Conservation (phyloP, 2,797 vertebrate species). For the Coccyzus lansbergi region DNA sequence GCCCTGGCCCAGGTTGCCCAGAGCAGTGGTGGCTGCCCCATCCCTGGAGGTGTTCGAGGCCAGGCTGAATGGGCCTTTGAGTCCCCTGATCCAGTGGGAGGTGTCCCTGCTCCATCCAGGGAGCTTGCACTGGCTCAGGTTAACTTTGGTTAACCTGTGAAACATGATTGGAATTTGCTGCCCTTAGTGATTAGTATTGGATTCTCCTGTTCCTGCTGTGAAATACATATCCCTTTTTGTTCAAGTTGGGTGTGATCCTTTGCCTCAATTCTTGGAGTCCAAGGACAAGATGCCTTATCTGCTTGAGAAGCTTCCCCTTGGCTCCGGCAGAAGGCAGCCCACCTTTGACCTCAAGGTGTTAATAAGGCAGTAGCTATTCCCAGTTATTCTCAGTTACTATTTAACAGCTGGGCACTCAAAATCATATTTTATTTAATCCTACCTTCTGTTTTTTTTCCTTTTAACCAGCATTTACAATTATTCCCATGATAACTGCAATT, state of each 20-base stretch:
- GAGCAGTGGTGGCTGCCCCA: too few relatives aligned
- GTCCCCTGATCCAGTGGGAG: too few relatives aligned
- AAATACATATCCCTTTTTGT: rapidly evolving
- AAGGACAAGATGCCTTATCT: neutral
- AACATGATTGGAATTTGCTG: rapidly evolving
- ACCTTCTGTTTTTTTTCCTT: neutral
- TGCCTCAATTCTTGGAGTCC: neutral
- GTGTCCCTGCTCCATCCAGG: too few relatives aligned
- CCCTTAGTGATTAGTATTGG: neutral
- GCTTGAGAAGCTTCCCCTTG: neutral
- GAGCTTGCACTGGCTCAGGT: rapidly evolving
- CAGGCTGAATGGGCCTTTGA: too few relatives aligned
- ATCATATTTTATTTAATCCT: conserved; percentile 13
- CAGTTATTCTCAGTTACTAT: conserved; percentile 45
- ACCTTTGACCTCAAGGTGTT: conserved; percentile 52
- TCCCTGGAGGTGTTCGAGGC: too few relatives aligned
- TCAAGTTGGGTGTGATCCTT: neutral
- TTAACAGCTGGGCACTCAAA: conserved; percentile 51
- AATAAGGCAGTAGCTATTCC: neutral
- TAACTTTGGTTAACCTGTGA: rapidly evolving
- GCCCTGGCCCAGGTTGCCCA: too few relatives aligned
- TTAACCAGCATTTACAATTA: neutral
- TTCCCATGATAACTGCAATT: neutral
- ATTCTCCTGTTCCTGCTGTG: neutral
- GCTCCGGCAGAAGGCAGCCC: neutral